phyloP scores from a whole-genome alignment of 2,888 invertebrate species.

The Lithophane leautieri region DNA sequence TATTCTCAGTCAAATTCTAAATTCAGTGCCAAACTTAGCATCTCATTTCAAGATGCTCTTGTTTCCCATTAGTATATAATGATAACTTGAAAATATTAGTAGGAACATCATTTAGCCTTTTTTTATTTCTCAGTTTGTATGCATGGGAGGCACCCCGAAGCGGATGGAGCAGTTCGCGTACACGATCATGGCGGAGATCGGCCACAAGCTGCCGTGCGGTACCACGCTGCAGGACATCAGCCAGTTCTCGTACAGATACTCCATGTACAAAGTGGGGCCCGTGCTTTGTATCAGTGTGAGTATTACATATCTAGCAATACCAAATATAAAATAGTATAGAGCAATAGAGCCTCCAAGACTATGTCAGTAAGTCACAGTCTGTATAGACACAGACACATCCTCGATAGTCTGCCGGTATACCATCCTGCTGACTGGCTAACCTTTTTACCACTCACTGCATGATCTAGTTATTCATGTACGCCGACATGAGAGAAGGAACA shows the following conservation, averaged over 20 bases:
- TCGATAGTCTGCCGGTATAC: not conserved
- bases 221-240: slow-evolving; percentile 97
- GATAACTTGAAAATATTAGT: not conserved
- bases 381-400: not conserved
- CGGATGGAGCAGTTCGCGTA: slow-evolving; percentile 98
- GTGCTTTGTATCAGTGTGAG: slow-evolving; percentile 96
- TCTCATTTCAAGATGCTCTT: not conserved
- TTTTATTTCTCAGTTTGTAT: slow-evolving; percentile 95
- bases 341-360: not conserved
- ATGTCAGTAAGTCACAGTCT: not conserved
- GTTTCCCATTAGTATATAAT: not conserved
- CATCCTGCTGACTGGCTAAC: not conserved
- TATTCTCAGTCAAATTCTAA: not conserved
- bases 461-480: not conserved
- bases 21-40: not conserved
- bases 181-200: slow-evolving; percentile 97
- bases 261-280: slow-evolving; percentile 98
- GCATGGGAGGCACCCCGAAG: slow-evolving; percentile 98
- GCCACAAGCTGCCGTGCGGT: slow-evolving; percentile 96
- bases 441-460: not conserved
- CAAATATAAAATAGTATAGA: not conserved
- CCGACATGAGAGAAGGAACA: not conserved
- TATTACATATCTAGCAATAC: slow-evolving; percentile 68
- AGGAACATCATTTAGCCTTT: not conserved
- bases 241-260: slow-evolving; percentile 97